Evolutionary conservation across 1,140 invertebrate species (phyloP).

Genomic region (Hesperophylax magnus): DNA sequence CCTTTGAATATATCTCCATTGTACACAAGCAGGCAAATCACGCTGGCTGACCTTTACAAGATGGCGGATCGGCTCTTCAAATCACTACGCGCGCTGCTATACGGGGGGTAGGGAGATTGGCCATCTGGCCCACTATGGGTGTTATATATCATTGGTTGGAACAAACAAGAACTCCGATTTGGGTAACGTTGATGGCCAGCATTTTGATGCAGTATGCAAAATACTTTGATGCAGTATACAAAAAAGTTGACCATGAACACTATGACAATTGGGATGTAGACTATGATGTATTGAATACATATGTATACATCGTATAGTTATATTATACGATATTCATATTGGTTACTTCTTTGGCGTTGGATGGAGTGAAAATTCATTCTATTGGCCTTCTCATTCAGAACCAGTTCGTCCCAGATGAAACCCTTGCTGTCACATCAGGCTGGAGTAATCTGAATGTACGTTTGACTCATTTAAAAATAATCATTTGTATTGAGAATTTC

Average conservation of each 20-base stretch:
- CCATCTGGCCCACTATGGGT: too few relatives aligned
- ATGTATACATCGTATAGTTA: too few relatives aligned
- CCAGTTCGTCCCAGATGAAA: not conserved
- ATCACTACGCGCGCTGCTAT: too few relatives aligned
- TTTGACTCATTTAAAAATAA: not conserved
- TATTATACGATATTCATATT: not conserved
- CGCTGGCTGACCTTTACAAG: too few relatives aligned
- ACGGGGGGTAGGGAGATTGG: too few relatives aligned
- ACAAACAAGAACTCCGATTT: not conserved
- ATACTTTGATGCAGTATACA: not conserved
- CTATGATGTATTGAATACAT: constrained; percentile 10
- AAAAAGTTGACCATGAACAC: not conserved
- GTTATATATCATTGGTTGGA: constrained; percentile 36
- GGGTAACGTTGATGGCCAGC: constrained; percentile 31
- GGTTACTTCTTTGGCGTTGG: not conserved
- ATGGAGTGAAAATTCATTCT: not conserved
- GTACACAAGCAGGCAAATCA: too few relatives aligned
- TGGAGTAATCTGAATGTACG: not conserved
- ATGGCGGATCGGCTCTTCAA: too few relatives aligned
- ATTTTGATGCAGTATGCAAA: not conserved
- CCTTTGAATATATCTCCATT: too few relatives aligned
- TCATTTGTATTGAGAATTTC: too few relatives aligned
- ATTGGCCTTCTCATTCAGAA: not conserved
- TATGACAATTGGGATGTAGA: not conserved
- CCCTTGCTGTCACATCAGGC: not conserved